Percentiles rank a stretch among this genome's conserved stretches.
Conservation (phyloP, 2,113 vertebrate species). For the Brienomyrus longianalis region DNA sequence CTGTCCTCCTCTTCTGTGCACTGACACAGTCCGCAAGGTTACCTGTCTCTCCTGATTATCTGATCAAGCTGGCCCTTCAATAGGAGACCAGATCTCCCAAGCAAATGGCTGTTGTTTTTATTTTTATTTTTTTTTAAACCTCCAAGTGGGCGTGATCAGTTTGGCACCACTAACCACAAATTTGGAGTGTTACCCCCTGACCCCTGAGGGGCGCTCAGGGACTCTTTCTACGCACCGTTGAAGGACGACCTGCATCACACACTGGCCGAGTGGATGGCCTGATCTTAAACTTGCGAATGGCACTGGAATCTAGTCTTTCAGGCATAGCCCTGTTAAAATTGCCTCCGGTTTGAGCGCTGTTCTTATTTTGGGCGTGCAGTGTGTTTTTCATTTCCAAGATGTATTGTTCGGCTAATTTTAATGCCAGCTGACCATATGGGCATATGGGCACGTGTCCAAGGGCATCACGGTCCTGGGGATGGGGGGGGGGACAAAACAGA, state of each 20-base stretch:
- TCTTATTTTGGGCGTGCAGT: background rate
- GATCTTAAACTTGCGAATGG: background rate
- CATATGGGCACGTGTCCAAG: background rate
- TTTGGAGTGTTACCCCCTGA: background rate
- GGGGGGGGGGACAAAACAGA: background rate
- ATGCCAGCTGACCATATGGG: background rate
- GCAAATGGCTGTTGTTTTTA: background rate
- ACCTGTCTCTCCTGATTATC: background rate
- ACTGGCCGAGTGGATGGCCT: background rate
- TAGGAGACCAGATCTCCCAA: background rate
- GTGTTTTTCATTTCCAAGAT: background rate
- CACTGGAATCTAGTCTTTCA: background rate
- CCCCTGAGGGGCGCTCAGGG: background rate
- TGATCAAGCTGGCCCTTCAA: background rate
- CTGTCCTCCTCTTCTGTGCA: background rate
- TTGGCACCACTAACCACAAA: background rate
- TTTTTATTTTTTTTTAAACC: background rate
- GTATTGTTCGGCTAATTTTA: background rate
- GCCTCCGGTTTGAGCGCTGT: background rate
- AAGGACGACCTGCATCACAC: background rate
- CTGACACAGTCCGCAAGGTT: background rate
- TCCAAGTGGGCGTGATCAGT: background rate
- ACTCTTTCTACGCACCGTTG: background rate
- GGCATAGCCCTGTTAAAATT: background rate
- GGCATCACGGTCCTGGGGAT: background rate